A percentile compares a stretch with the other conserved stretches of the same genome.
Conservation (phyloP, 2,888 invertebrate species). For the Nesidiocoris tenuis region DNA sequence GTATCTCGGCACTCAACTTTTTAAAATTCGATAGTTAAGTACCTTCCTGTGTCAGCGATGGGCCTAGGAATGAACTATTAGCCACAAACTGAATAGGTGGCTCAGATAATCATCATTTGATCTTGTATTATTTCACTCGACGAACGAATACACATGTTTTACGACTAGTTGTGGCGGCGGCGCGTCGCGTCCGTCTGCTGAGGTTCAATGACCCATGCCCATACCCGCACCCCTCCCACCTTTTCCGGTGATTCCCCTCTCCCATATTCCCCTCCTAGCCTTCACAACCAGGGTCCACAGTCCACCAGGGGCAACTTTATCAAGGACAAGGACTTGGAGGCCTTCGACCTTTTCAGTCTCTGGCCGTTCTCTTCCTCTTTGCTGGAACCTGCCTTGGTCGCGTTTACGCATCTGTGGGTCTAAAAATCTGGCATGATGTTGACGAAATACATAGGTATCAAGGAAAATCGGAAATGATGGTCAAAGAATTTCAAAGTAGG, state of each 20-base stretch:
- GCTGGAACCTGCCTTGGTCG: background rate
- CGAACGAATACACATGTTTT: background rate
- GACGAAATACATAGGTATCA: too few species aligned
- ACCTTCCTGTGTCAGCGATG: too few species aligned
- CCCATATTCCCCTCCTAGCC: background rate
- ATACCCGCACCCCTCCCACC: background rate
- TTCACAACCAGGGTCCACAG: background rate
- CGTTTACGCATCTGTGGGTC: too few species aligned
- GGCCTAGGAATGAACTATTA: too few species aligned
- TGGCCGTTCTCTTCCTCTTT: conserved; percentile 4
- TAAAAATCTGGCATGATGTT: too few species aligned
- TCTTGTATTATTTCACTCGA: background rate
- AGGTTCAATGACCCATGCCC: background rate
- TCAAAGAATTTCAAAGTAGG: too few species aligned
- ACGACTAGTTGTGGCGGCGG: background rate
- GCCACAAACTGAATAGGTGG: too few species aligned
- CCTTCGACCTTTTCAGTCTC: conserved; percentile 25
- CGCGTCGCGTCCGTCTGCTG: background rate
- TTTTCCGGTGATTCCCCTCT: background rate
- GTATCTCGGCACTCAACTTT: too few species aligned
- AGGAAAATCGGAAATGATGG: too few species aligned
- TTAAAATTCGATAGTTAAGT: too few species aligned
- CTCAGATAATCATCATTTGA: background rate
- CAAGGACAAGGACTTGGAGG: conserved; percentile 37
- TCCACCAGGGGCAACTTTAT: conserved; percentile 27